Evolutionary conservation across 1,140 invertebrate genomes (phyloP), one percentile per base, ranked within the genome.

Genomic region (Yoshiicerus persimilis): DNA sequence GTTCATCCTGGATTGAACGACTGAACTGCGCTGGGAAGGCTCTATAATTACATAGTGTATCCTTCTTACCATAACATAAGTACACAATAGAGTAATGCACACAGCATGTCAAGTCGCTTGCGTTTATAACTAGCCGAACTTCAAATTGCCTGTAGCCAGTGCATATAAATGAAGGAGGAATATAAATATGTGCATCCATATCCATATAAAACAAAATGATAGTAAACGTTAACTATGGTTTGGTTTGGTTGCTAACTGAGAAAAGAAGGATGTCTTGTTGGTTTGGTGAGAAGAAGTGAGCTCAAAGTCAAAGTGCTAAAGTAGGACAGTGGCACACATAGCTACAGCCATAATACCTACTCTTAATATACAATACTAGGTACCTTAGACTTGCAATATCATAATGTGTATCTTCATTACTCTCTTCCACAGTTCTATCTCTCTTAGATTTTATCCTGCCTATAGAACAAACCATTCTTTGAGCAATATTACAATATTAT

Each of bases 221-320:
- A 80, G 75, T 80, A 80, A 80, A 80, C 32, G 75, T 80, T 80
- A 32, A 80, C 16, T 80, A 34, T 80, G 75, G 75, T 80, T 70
- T 80, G 34, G 30, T 80, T 80, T 80, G 75, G 75, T 80, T 80
- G 32, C 32, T 80, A 80, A 80, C 32, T 80, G 75, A 80, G 75
- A 34, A 80, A 80, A 80, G 75, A 80, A 80, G 75, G 75, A 80
- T 80, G 34, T 80, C 75, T 80, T 80, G 75, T 80, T 80, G 30
- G 75, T 80, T 80, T 36, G 75, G 75, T 80, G 75, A 80, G 75
- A 80, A 80, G 75, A 80, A 80, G 75, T 80, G 75, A 80, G 75
- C 75, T 80, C 75, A 80, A 80, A 80, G 75, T 80, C 75, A 80
- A 80, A 80, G 75, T 80, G 75, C 75, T 80, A 80, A 80, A 80